Evolutionary conservation across 1,140 invertebrate genomes (phyloP).

Genomic region (Ceratina calcarata): DNA sequence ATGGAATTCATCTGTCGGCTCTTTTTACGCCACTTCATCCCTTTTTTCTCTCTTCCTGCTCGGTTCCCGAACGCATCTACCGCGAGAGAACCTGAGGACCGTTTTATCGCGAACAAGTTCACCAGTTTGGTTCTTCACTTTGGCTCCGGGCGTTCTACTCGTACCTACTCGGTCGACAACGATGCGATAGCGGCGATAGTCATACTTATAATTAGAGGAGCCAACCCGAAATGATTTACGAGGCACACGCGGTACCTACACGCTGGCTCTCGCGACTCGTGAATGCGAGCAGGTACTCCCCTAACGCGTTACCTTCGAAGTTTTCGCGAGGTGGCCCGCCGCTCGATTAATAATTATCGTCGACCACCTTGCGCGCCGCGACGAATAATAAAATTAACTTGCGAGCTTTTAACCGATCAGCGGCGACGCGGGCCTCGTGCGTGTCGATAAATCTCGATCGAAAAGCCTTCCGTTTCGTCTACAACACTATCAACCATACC

Average conservation of each 20-base stretch:
- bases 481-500: no score
- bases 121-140: constrained; percentile 54
- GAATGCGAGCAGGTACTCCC: constrained; percentile 13
- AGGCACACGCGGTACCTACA: constrained; percentile 68
- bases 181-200: constrained; percentile 74
- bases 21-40: constrained; percentile 48
- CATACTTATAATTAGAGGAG: constrained; percentile 78
- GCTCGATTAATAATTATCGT: constrained; percentile 58
- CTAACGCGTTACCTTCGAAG: constrained; percentile 16
- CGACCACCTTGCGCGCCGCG: constrained; percentile 12
- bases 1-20: constrained; percentile 62
- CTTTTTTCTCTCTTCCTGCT: neutral
- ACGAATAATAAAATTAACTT: constrained; percentile 42
- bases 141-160: constrained; percentile 70
- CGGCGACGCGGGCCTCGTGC: neutral
- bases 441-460: constrained; percentile 37
- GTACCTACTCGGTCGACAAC: constrained; percentile 46
- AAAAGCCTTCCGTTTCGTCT: constrained; percentile 18
- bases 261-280: constrained; percentile 62
- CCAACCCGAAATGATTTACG: constrained; percentile 75
- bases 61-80: neutral
- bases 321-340: constrained; percentile 41
- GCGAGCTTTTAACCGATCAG: constrained; percentile 8
- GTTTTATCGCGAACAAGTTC: constrained; percentile 65
- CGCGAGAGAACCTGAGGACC: constrained; percentile 30